Evolutionary conservation across 2,888 invertebrate genomes (phyloP).

Genomic region (Sphaerophoria taeniata): DNA sequence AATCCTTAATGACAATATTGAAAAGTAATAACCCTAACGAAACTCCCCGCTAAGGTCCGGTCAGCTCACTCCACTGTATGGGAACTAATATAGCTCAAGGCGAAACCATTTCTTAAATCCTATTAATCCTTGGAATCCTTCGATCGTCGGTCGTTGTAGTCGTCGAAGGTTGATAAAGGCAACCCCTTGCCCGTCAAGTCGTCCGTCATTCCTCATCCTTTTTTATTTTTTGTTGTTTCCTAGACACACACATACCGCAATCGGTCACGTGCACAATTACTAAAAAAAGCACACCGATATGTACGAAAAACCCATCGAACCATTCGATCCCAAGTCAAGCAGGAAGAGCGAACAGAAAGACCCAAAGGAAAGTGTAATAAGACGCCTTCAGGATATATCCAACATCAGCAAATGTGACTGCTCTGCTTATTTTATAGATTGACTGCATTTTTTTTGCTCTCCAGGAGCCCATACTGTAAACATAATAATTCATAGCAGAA

Average conservation of each 20-base stretch:
- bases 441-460: conserved; percentile 57
- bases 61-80: conserved; percentile 25
- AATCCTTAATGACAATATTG: conserved; percentile 83
- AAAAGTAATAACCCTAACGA: conserved; percentile 81
- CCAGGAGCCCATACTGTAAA: conserved; percentile 62
- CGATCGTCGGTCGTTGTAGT: conserved; percentile 37
- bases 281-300: conserved; percentile 63
- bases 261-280: conserved; percentile 76
- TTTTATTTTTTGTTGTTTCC: background rate
- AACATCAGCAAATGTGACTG: conserved; percentile 74
- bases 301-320: conserved; percentile 9
- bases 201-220: conserved; percentile 44
- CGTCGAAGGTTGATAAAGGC: background rate
- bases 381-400: conserved; percentile 72
- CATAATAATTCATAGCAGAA: conserved; percentile 68
- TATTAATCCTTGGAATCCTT: conserved; percentile 75
- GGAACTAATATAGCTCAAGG: conserved; percentile 41
- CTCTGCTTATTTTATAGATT: conserved; percentile 75
- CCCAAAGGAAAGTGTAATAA: conserved; percentile 64
- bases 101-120: conserved; percentile 75
- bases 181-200: conserved; percentile 42
- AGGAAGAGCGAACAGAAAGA: conserved; percentile 13
- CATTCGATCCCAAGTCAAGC: background rate
- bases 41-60: conserved; percentile 65
- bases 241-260: conserved; percentile 66